Base-by-base conservation (phyloP, 2,888 invertebrate genomes). In the Epistrophe grossulariae region DNA sequence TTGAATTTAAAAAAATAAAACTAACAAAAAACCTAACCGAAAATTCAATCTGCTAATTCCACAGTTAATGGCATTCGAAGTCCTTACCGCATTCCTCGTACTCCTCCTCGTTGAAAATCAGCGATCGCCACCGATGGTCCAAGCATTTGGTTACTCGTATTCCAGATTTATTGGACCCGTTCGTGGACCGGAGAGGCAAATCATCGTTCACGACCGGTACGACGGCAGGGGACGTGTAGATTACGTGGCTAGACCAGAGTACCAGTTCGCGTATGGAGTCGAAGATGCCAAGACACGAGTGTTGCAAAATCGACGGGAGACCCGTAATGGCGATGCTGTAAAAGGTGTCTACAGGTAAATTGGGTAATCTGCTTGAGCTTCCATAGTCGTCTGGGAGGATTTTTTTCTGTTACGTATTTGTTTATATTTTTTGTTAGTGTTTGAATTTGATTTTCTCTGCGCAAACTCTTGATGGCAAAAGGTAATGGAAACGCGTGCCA, bases 141-240 rank as follows among this genome's bases (percentile, higher is more conserved):
- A 89, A 31, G 91, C 91, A 19, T 90, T 95, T 43, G 95, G 95
- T 64, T 96, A 95, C 90, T 96, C 96, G 8, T 96, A 95, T 92
- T 95, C 95, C 90, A 94, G 95, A 89, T 96, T 96, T 92, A 94
- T 94, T 90, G 96, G 96, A 10, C 96, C 96, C 24, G 96, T 96
- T 35, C 95, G 95, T 90, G 96, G 96, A 76, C 93, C 93, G n/a
- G 93, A 92, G 90, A 91, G 90, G 70, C 90, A 92, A 90, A 90
- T 93, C 64, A 88, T 90, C 68, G 90, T 92, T 84, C 89, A 90
- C 73, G 91, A 91, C 88, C 90, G 89, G 50, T 88, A 90, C 76
- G 89, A 89, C 73, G 89, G 94, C 79, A 94, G 93, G 11, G 94
- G 94, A 90, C 94, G 94, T 91, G 94, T 95, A 64, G 96, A 96